Base-by-base conservation (phyloP, 2,888 invertebrate species). In the Drosophila tanythrix region DNA sequence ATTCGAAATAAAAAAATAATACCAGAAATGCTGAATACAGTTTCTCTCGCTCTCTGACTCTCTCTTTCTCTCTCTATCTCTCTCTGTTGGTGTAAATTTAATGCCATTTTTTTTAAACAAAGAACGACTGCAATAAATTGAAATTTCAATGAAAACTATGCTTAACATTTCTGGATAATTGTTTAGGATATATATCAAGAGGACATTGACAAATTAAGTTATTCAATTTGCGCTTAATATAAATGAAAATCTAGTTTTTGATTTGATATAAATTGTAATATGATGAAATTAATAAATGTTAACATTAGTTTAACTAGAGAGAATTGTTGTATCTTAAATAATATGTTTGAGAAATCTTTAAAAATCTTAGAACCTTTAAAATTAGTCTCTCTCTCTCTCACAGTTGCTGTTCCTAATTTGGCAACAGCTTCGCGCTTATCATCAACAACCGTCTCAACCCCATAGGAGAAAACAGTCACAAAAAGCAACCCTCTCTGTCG, bases 401-500 rank as follows among this genome's bases (percentile, higher is more conserved):
- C 21, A 25, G 46, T 15, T 74, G 76, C 63, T 65, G 70, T 60
- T 70, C 61, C 70, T 59, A 74, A 82, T 76, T 83, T 78, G 75
- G 64, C 81, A 38, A 27, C 66, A 82, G 73, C 73, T 79, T 65
- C 74, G 61, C 71, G 82, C 78, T 81, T 77, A 84, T 82, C 88
- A 86, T 80, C 88, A 72, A 81, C 15, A 46, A 46, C 25, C 46
- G 25, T 8, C 68, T 70, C 76, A 74, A 72, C 78, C 77, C 70
- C 61, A 69, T 31, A 48, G 63, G 50, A 21, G 31, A 50, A 61
- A 33, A 40, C 10, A 18, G 38, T 36, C 29, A 71, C 64, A 53
- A 58, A 63, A 83, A 83, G 67, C 83, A 86, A 87, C 88, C 87
- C 87, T 84, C 84, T 84, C 83, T 33, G 21, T 43, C 48, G 36